Evolutionary conservation across 2,888 invertebrate species (phyloP).

Genomic region (Sphaerophoria taeniata): DNA sequence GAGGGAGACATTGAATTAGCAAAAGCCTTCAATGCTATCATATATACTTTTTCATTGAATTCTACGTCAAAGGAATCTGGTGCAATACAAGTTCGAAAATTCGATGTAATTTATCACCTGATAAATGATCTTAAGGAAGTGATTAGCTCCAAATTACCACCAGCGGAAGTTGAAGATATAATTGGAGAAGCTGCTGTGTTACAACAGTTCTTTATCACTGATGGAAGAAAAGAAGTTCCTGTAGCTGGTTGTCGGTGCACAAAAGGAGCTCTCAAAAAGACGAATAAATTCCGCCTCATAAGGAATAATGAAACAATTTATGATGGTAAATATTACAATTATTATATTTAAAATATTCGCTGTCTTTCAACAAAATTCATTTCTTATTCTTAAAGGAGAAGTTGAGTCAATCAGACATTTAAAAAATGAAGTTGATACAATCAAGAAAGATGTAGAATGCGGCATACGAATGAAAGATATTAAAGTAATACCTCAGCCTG

Average conservation of each 20-base stretch:
- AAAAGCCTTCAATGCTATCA: slow-evolving; percentile 88
- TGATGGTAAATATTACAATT: slow-evolving; percentile 85
- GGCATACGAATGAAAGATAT: slow-evolving; percentile 90
- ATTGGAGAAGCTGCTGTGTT: slow-evolving; percentile 93
- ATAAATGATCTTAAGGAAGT: slow-evolving; percentile 94
- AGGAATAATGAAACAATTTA: slow-evolving; percentile 87
- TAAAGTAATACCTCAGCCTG: slow-evolving; percentile 86
- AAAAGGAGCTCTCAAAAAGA: slow-evolving; percentile 89
- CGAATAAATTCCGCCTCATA: slow-evolving; percentile 87
- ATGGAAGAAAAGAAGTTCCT: slow-evolving; percentile 90
- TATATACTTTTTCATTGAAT: slow-evolving; percentile 95
- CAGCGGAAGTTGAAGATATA: slow-evolving; percentile 89
- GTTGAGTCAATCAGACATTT: slow-evolving; percentile 93
- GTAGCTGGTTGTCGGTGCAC: slow-evolving; percentile 95
- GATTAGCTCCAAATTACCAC: slow-evolving; percentile 89
- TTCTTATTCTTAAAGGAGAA: slow-evolving; percentile 84
- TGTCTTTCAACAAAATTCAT: slow-evolving; percentile 50
- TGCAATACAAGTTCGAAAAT: slow-evolving; percentile 86
- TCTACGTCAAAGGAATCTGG: slow-evolving; percentile 81
- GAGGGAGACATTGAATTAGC: slow-evolving; percentile 93
- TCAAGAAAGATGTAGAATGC: slow-evolving; percentile 94
- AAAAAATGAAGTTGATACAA: slow-evolving; percentile 92
- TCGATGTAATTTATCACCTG: slow-evolving; percentile 96
- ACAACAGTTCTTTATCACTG: slow-evolving; percentile 91
- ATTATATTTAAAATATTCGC: slow-evolving; percentile 1